Percentiles rank a stretch among this genome's conserved stretches.
These are phyloP conservation scores for Microctenopoma lineatum DNA, from an alignment of 2,797 vertebrate species.

Conservation along the genomic window DNA sequence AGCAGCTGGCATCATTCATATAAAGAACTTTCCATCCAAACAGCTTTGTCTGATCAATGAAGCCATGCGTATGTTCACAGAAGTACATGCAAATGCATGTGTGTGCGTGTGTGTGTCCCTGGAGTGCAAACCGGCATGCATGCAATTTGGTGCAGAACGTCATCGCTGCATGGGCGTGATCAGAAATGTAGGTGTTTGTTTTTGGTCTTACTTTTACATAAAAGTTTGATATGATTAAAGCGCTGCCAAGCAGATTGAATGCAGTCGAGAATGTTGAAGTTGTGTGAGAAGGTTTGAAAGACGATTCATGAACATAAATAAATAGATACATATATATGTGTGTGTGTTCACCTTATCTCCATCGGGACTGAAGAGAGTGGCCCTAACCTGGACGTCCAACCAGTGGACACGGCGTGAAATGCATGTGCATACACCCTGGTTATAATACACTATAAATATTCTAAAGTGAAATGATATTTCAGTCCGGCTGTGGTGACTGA, in stretches of 20 bases:
- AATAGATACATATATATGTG: too few relatives aligned
- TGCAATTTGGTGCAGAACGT: slow-evolving; percentile 1
- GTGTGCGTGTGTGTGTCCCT: slow-evolving; percentile 4
- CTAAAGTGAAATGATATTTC: slow-evolving; percentile 11
- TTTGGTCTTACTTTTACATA: not conserved
- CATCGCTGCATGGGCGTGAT: slow-evolving; percentile 3
- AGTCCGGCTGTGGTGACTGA: slow-evolving; percentile 4
- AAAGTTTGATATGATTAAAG: not conserved
- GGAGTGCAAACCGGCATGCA: slow-evolving; percentile 27
- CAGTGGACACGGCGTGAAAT: not conserved
- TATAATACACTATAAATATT: slow-evolving; percentile 9
- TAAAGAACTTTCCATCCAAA: slow-evolving; percentile 33
- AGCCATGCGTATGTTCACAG: slow-evolving; percentile 37
- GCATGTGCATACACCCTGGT: not conserved
- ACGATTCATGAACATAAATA: too few relatives aligned
- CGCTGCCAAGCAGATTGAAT: too few relatives aligned
- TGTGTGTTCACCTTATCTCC: not conserved
- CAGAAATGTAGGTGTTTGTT: not conserved
- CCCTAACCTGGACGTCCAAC: not conserved
- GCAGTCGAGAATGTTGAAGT: too few relatives aligned
- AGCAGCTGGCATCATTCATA: slow-evolving; percentile 6
- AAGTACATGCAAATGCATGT: slow-evolving; percentile 29
- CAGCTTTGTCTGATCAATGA: slow-evolving; percentile 55
- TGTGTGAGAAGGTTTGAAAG: too few relatives aligned
- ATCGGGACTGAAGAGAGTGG: not conserved